These are phyloP conservation scores for Probaryconus sp. DNA, from an alignment of 1,140 invertebrate genomes.

Conservation along the genomic window DNA sequence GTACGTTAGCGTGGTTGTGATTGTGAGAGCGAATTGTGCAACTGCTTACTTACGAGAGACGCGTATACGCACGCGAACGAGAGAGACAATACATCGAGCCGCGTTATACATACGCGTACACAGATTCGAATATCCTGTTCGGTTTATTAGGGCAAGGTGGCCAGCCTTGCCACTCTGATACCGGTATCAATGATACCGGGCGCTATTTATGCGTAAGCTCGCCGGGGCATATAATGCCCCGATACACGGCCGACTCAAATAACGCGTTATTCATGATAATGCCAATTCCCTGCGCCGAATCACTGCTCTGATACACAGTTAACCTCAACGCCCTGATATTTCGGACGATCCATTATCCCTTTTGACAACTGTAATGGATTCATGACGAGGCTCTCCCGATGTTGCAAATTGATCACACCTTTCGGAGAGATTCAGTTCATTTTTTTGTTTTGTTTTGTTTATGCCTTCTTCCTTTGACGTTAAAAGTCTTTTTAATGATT, in stretches of 20 bases:
- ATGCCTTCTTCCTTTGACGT: no score
- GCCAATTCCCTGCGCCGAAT: background rate
- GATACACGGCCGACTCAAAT: constrained; percentile 24
- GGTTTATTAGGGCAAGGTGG: constrained; percentile 77
- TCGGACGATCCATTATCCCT: no score
- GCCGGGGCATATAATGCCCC: constrained; percentile 19
- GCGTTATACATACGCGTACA: constrained; percentile 60
- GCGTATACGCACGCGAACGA: constrained; percentile 62
- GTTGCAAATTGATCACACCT: no score
- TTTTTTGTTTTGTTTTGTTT: no score
- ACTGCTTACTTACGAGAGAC: constrained; percentile 58
- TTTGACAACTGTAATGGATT: no score
- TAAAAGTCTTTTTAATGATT: no score
- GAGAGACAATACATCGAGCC: constrained; percentile 68
- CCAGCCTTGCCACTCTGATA: constrained; percentile 70
- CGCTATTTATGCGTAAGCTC: constrained; percentile 36
- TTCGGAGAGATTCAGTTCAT: no score
- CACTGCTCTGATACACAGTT: no score
- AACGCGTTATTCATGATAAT: constrained; percentile 51
- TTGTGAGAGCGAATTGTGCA: constrained; percentile 65
- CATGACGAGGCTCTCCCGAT: no score
- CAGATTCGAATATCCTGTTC: constrained; percentile 73
- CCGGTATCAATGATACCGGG: constrained; percentile 68
- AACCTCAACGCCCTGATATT: no score
- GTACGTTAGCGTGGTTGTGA: constrained; percentile 28